Evolutionary conservation across 2,113 vertebrate species (phyloP), one percentile per base, ranked within the genome.

Genomic region (Bolborhynchus lineola): DNA sequence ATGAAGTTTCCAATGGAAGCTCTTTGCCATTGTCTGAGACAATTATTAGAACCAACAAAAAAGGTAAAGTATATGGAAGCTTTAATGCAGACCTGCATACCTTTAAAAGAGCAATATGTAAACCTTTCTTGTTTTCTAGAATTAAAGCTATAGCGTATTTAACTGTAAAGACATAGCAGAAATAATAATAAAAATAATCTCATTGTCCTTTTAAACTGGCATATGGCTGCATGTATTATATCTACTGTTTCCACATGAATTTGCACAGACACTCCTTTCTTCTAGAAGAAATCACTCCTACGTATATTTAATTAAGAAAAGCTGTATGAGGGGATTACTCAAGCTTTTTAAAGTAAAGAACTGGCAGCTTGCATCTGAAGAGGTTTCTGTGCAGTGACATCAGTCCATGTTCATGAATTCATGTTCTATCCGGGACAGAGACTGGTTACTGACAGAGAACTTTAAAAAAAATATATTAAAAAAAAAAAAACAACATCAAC

Each of bases 1-100:
- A 98, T 7, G 99, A 99, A 90, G 97, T 99, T 39, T 98, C 99
- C 94, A 98, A 99, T 85, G 99, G 99, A 98, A 98, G 98, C 93
- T 95, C 98, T 95, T 98, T 99, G 95, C 98, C 99, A 28, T 98
- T 99, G 97, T 99, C 98, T 64, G 99, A 99, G 91, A 92, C 98
- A 88, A 97, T 98, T 97, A 96, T 99, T 74, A 98, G 99, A 97
- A 98, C 98, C 18, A 98, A 98, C 94, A 99, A 97, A 98, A 99
- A 98, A 99, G 99, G 99, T 99, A 98, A 53, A 86, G 92, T 90
- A 52, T n/a, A 20, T 72, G 77, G 31, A 82, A 41, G 6, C 62
- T 57, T 72, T 82, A 72, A 78, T 37, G 29, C n/a, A 68, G 44
- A 49, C 89, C 60, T 80, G 50, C 60, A 90, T 37, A 42, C 16